These are phyloP conservation scores for Lanius collurio DNA, from an alignment of 2,113 vertebrate genomes.

Conservation along the genomic window DNA sequence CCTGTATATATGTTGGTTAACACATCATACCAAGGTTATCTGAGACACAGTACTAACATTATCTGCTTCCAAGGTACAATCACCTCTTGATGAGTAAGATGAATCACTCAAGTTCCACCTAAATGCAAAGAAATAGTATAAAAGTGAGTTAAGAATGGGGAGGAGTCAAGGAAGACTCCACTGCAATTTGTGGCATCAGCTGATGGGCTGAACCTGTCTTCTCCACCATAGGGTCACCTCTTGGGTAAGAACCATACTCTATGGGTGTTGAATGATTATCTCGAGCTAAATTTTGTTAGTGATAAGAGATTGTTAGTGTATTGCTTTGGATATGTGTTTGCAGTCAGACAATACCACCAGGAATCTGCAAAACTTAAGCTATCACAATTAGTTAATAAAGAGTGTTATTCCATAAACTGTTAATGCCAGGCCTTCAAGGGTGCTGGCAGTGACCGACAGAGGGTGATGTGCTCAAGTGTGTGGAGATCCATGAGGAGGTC, in stretches of 20 bases:
- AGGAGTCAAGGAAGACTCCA: not conserved
- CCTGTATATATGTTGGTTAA: not conserved
- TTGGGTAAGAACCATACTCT: not conserved
- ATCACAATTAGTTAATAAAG: not conserved
- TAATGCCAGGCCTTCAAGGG: too few relatives aligned
- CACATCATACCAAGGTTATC: not conserved
- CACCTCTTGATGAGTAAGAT: not conserved
- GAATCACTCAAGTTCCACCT: not conserved
- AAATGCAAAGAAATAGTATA: not conserved
- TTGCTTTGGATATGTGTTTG: not conserved
- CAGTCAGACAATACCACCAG: not conserved
- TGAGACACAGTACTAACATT: not conserved
- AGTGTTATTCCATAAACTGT: not conserved
- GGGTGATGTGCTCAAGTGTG: too few relatives aligned
- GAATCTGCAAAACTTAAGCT: accelerated
- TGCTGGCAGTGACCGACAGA: too few relatives aligned
- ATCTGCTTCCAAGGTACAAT: not conserved
- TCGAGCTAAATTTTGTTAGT: accelerated
- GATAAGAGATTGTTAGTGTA: not conserved
- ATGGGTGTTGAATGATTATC: not conserved
- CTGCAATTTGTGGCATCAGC: not conserved
- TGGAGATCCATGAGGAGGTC: not conserved
- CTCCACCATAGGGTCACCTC: too few relatives aligned
- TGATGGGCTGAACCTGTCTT: not conserved
- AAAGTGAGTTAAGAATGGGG: not conserved